Evolutionary conservation across 1,140 invertebrate genomes (phyloP).

Genomic region (Cotesia chilonis): DNA sequence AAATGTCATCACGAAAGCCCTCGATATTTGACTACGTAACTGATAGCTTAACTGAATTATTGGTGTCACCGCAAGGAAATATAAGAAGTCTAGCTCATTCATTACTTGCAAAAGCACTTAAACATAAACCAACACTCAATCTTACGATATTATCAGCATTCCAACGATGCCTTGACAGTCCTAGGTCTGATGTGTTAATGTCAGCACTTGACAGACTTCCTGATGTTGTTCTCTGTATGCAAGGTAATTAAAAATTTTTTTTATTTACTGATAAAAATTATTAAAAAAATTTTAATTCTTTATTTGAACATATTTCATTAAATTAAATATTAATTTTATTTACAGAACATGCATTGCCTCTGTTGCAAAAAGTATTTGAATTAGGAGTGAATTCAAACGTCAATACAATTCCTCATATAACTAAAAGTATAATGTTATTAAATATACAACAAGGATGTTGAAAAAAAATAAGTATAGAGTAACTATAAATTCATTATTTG

Average conservation of each 20-base stretch:
- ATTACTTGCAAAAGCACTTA: constrained; percentile 72
- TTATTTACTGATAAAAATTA: constrained; percentile 29
- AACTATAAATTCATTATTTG: neutral
- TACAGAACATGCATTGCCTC: constrained; percentile 79
- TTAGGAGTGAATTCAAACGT: constrained; percentile 82
- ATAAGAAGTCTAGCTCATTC: constrained; percentile 73
- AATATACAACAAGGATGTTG: constrained; percentile 85
- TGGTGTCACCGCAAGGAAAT: constrained; percentile 71
- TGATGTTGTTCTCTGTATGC: constrained; percentile 82
- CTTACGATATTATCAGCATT: constrained; percentile 76
- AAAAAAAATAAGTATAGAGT: constrained; percentile 29
- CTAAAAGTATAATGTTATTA: constrained; percentile 80
- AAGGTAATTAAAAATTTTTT: constrained; percentile 66
- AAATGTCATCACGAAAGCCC: constrained; percentile 74
- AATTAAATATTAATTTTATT: constrained; percentile 46
- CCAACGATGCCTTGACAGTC: constrained; percentile 81
- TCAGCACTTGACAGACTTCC: constrained; percentile 84
- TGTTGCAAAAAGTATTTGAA: constrained; percentile 84
- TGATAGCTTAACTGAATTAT: constrained; percentile 70
- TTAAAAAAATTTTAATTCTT: neutral
- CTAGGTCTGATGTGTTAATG: constrained; percentile 79
- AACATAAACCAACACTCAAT: constrained; percentile 71
- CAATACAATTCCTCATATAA: constrained; percentile 80
- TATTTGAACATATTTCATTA: neutral
- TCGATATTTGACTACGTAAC: constrained; percentile 73